Percentiles rank a stretch among this genome's conserved stretches.
phyloP scores from a whole-genome alignment of 1,140 invertebrate genomes.

The Laodelphax striatellus region DNA sequence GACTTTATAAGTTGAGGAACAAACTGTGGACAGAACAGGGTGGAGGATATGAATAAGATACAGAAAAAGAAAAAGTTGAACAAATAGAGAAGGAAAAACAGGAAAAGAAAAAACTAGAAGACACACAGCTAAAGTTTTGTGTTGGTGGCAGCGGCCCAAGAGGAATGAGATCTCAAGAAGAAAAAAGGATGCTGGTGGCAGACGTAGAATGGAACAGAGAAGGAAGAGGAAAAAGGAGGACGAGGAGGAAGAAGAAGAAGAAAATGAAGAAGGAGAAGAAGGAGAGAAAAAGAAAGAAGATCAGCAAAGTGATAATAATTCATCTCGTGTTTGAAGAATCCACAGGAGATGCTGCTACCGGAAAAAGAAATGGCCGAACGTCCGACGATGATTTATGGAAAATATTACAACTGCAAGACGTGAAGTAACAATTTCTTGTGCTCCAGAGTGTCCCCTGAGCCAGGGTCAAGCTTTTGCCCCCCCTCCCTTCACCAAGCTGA shows the following conservation, averaged over 20 bases:
- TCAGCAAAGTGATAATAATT: conserved; percentile 10
- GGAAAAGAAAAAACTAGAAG: too few relatives aligned
- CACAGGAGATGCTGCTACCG: background rate
- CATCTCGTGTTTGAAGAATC: conserved; percentile 10
- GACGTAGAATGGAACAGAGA: too few relatives aligned
- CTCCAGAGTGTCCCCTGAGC: background rate
- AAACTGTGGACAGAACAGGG: too few relatives aligned
- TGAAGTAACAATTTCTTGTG: conserved; percentile 15
- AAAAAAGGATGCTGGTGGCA: too few relatives aligned
- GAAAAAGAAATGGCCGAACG: background rate
- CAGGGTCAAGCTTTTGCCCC: background rate
- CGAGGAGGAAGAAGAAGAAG: background rate
- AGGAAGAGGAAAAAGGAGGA: background rate
- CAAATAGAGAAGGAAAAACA: too few relatives aligned
- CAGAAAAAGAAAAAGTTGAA: too few relatives aligned
- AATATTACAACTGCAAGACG: conserved; percentile 15
- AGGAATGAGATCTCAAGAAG: too few relatives aligned
- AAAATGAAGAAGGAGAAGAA: background rate
- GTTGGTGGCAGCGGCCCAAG: too few relatives aligned
- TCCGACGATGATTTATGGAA: conserved; percentile 13
- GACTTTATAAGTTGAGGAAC: too few relatives aligned
- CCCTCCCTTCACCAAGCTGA: too few relatives aligned
- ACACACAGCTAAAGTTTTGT: too few relatives aligned
- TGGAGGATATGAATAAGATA: too few relatives aligned
- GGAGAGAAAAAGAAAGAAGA: background rate